Base-by-base conservation (phyloP, 2,797 vertebrate genomes). In the Melanotaenia nigrans region DNA sequence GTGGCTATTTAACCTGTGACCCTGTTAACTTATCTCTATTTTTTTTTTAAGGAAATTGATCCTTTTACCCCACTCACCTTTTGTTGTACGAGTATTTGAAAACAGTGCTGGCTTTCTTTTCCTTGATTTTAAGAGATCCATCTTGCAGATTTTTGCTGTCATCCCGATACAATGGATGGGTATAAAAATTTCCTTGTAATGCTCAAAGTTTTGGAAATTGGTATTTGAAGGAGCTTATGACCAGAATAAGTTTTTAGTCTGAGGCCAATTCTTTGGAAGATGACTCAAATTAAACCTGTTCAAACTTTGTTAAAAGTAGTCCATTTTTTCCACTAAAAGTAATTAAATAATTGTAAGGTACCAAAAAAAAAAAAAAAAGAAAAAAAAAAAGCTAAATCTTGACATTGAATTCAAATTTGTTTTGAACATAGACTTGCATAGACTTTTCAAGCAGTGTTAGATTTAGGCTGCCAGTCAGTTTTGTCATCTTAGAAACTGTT, bases 81-180 rank as follows among this genome's bases (percentile, higher is more conserved):
- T 35, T 30, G 18, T 8, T 47, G 42, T n/a, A 20, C 4, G 6
- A 45, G 42, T 47, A 18, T 47, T 47, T 47, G 0, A 56, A 53
- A 38, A 64, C n/a, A 38, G 18, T 62, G 38, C 35, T 22, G 30
- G 18, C 55, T 65, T 57, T 73, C 24, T 71, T 68, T 51, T 51
- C 14, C 18, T 32, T 51, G 14, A 12, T 76, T 68, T 13, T 47
- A 18, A 42, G 40, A 42, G 18, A 42, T 14, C 5, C 77, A 0
- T 60, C 22, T 58, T 3, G 24, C 20, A 62, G 5, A 63, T 75
- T 33, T 73, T 33, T 73, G 45, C 54, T 18, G 5, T 22, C 5
- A 53, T 9, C 40, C 4, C 8, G 28, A 38, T 33, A 63, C 53
- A 76, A 24, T 72, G 16, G 3, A 62, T 22, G 32, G 38, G 25